Evolutionary conservation across 1,140 invertebrate genomes (phyloP).

Genomic region (Neodiprion virginianus): DNA sequence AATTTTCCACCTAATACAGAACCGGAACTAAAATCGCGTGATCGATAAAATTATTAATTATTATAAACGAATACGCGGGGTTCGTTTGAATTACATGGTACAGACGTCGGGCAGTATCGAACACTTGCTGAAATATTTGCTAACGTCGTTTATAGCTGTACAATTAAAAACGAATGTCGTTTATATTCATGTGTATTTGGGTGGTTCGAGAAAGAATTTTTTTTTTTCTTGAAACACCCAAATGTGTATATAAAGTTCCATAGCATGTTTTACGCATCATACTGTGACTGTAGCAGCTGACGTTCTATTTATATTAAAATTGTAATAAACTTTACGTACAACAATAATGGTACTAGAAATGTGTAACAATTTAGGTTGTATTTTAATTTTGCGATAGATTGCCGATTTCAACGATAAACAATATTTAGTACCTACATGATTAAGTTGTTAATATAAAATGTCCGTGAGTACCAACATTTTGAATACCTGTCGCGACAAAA

Average conservation of each 20-base stretch:
- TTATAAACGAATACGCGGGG: slow-evolving; percentile 31
- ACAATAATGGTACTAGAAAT: slow-evolving; percentile 46
- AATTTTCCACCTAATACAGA: slow-evolving; percentile 49
- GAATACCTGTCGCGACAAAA: background rate
- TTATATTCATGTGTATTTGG: slow-evolving; percentile 18
- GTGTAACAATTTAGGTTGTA: slow-evolving; percentile 30
- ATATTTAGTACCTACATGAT: slow-evolving; percentile 26
- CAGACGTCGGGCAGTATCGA: slow-evolving; percentile 44
- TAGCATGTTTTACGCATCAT: slow-evolving; percentile 32
- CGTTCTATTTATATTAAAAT: background rate
- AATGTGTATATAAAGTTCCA: slow-evolving; percentile 28
- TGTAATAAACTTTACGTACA: slow-evolving; percentile 52
- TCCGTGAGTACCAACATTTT: slow-evolving; percentile 28
- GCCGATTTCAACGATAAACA: slow-evolving; percentile 9
- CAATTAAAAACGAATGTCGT: slow-evolving; percentile 46
- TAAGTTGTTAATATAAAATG: slow-evolving; percentile 32
- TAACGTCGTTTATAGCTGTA: slow-evolving; percentile 43
- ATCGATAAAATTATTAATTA: slow-evolving; percentile 28
- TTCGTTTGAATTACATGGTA: slow-evolving; percentile 48
- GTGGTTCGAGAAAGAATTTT: background rate
- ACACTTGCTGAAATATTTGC: slow-evolving; percentile 47
- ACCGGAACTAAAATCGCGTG: slow-evolving; percentile 34
- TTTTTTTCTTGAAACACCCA: slow-evolving; percentile 22
- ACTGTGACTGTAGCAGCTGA: slow-evolving; percentile 34
- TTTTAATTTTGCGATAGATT: slow-evolving; percentile 38